Evolutionary conservation across 2,797 vertebrate genomes (phyloP).

Genomic region (Pantherophis vulpinus): DNA sequence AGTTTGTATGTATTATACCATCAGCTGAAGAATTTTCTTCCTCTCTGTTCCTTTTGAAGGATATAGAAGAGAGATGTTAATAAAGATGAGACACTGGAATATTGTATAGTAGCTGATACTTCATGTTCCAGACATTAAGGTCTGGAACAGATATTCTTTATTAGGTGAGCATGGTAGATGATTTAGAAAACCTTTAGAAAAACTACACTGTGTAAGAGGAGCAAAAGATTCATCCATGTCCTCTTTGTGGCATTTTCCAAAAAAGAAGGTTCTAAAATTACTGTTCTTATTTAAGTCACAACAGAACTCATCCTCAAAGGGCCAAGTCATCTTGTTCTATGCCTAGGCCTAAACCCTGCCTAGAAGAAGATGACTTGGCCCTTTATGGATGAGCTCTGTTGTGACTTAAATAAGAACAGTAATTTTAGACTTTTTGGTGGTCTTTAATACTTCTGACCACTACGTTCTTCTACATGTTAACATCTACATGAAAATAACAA

Average conservation of each 20-base stretch:
- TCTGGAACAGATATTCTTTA: background rate
- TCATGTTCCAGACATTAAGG: background rate
- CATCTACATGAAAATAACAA: background rate
- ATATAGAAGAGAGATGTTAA: background rate
- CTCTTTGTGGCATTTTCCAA: constrained; percentile 44
- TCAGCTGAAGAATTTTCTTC: background rate
- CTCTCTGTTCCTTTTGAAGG: background rate
- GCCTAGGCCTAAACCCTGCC: no score
- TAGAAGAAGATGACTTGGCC: background rate
- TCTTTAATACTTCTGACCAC: background rate
- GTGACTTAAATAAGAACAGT: background rate
- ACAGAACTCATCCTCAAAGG: background rate
- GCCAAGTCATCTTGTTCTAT: no score
- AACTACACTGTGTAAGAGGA: background rate
- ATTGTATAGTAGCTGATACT: background rate
- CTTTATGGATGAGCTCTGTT: background rate
- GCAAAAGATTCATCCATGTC: constrained; percentile 10
- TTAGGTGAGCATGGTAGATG: background rate
- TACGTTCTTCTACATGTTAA: background rate
- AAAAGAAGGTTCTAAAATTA: constrained; percentile 31
- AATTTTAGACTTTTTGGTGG: background rate
- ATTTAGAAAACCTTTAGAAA: background rate
- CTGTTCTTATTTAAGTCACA: background rate
- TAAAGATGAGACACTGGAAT: background rate
- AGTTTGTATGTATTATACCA: background rate